Base-by-base conservation (phyloP, 1,140 invertebrate genomes). In the Rhagoletis pomonella region DNA sequence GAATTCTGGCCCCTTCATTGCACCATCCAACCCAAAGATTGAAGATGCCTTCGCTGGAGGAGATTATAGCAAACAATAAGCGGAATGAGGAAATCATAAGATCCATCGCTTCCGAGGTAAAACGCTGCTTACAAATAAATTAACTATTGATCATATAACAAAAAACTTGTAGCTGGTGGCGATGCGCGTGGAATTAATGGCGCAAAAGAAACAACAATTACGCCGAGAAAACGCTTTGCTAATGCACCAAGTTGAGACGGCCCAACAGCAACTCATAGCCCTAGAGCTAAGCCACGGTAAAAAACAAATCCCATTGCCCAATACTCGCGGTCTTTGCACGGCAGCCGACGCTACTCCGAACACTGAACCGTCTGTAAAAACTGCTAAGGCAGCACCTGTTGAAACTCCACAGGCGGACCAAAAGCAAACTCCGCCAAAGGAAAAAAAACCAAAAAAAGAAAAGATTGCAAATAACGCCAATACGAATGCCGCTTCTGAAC, bases 221-320 rank as follows among this genome's bases (percentile, higher is more conserved):
- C 93, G 88, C 14, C 88, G 94, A 88, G 95, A 96, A 91, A 96
- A 96, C 91, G 92, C 90, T 44, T 88, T 89, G 58, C 89, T 96
- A 42, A 50, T 90, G 2, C 91, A 89, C 58, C 94, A 95, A 89
- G 93, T 96, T 6, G 93, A 94, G 89, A 89, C 91, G 55, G 94
- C 95, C 1, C 94, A 95, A 88, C 90, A 92, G 9, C 94, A 95
- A 88, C 91, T 96, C 17, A 93, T 95, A 84, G 90, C 90, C 88
- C 90, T 95, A 77, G 96, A 97, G 94, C 94, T 94, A 60, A 91
- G 92, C n/a, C 95, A 97, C 93, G 96, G 96, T 65, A 95, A 96
- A 87, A 95, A 94, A 89, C 96, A 97, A 91, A 94, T 96, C 50
- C 91, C 94, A 44, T 88, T 94, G 12, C 94, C 94, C 4, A 94